Evolutionary conservation across 92 coral and sea anemone genomes (phyloP).

Genomic region (Parazoanthus darwini): DNA sequence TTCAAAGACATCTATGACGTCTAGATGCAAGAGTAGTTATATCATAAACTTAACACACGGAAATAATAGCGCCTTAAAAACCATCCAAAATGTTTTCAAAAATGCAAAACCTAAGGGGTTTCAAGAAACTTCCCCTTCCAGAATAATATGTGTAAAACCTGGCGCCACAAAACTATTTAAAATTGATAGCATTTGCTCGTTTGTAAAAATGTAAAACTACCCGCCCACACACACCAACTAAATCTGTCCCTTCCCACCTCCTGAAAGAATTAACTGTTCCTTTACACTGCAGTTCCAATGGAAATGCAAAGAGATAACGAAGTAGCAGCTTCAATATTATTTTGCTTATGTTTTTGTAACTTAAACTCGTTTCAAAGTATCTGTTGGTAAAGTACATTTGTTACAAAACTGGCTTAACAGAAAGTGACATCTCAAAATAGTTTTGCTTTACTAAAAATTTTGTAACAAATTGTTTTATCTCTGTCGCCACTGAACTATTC

Average conservation of each 20-base stretch:
- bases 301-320: background rate
- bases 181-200: background rate
- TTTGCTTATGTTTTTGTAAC: no score
- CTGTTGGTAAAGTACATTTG: no score
- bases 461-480: no score
- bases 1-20: background rate
- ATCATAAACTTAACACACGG: background rate
- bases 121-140: background rate
- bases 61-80: background rate
- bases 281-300: background rate
- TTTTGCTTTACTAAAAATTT: background rate
- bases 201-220: background rate
- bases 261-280: background rate
- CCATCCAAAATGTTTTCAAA: background rate
- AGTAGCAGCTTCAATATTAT: background rate
- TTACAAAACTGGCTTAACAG: background rate
- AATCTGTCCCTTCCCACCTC: background rate
- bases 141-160: background rate
- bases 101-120: background rate
- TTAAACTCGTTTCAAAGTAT: no score
- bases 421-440: background rate
- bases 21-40: background rate
- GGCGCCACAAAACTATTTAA: background rate
- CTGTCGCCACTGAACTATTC: no score
- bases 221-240: background rate